Base-by-base conservation (phyloP, 2,113 vertebrate genomes). In the Bubo bubo region DNA sequence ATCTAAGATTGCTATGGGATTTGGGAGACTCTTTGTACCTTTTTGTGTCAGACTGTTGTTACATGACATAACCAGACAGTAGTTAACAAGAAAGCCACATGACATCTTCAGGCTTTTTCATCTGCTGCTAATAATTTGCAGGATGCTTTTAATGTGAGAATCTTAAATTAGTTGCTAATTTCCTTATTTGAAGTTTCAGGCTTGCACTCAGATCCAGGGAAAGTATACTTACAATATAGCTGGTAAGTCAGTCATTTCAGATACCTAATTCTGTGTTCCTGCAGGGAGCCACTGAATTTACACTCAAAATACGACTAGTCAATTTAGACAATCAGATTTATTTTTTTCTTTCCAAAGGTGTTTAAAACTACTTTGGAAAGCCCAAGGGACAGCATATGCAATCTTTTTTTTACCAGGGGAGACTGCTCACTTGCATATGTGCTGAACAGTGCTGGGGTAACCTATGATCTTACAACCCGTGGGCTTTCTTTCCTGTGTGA, bases 371-470 rank as follows among this genome's bases (percentile, higher is more conserved):
- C 6, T 0, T 8, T 64, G 35, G 62, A 74, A 79, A 72, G 35
- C 62, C n/a, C 14, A 7, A 49, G 60, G 56, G 62, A 14, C 8
- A 45, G 47, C 41, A 11, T 4, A 5, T n/a, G 10, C 28, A 11
- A 20, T 55, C 16, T 39, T 50, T 41, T 50, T 72, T 47, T 4
- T 14, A 10, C 11, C 19, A 30, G 43, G 58, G 21, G 16, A 27
- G 21, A 10, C n/a, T 34, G 26, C 35, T 91, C 11, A 1, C 43
- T 37, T 37, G 30, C 8, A 0, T 12, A 7, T 0, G 1, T n/a
- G 72, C 67, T 27, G 37, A 60, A 21, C 47, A 18, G 0, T 8
- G 21, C 50, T 59, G 62, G 52, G 10, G 3, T 16, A 28, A 6
- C 22, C 64, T 19, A 3, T 12, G 28, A 19, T 39, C 10, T 43